These are phyloP conservation scores for Gastrophysa polygoni DNA, from an alignment of 2,888 invertebrate genomes.

Conservation along the genomic window DNA sequence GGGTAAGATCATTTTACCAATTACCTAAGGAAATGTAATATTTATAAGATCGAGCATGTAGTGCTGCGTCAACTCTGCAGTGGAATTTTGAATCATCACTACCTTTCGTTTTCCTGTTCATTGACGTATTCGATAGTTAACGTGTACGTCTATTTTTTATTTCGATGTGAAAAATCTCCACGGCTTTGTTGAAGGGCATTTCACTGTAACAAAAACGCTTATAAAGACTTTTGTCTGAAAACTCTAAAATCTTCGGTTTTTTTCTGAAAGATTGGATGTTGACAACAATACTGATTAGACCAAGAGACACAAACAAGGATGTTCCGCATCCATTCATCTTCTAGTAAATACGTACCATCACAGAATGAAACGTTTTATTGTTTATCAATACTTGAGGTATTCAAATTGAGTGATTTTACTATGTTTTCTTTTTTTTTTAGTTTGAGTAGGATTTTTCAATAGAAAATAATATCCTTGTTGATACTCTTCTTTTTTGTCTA, in stretches of 20 bases:
- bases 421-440: background rate
- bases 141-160: background rate
- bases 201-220: constrained; percentile 35
- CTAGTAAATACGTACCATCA: constrained; percentile 8
- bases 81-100: background rate
- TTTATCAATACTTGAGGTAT: background rate
- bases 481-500: too few relatives aligned
- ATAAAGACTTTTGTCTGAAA: constrained; percentile 31
- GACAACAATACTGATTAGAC: background rate
- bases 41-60: constrained; percentile 38
- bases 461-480: too few relatives aligned
- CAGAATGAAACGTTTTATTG: background rate
- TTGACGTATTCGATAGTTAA: background rate
- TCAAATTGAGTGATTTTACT: background rate
- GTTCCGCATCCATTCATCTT: background rate
- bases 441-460: background rate
- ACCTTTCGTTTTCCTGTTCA: background rate
- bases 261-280: background rate
- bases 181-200: constrained; percentile 9
- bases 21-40: constrained; percentile 38
- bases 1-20: constrained; percentile 41
- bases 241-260: background rate
- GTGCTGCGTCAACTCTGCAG: background rate
- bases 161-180: background rate
- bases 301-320: background rate